Conservation (phyloP, 2,113 vertebrate genomes). For the Columba janthina region DNA sequence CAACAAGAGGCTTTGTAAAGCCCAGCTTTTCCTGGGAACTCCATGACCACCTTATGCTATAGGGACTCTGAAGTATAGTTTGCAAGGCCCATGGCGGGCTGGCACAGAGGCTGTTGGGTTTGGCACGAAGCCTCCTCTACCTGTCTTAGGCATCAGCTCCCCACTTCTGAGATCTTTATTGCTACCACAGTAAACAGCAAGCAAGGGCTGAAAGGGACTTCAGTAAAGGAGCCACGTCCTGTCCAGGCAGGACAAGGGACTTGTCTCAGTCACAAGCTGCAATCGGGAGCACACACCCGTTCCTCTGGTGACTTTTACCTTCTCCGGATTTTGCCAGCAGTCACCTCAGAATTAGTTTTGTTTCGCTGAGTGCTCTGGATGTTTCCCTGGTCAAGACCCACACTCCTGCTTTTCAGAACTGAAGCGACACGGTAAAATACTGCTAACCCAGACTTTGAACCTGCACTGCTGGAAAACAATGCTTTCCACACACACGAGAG, state of each 20-base stretch:
- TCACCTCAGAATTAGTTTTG: neutral
- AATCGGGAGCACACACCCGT: neutral
- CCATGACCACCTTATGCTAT: too few relatives aligned
- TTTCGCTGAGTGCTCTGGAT: constrained; percentile 27
- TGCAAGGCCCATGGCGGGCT: neutral
- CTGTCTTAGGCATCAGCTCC: neutral
- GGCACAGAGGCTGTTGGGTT: constrained; percentile 17
- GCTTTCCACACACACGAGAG: constrained; percentile 56
- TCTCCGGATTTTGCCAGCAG: neutral
- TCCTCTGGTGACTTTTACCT: neutral
- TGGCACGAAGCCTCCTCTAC: constrained; percentile 30
- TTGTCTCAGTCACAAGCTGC: constrained; percentile 5
- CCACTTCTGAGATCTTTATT: constrained; percentile 5
- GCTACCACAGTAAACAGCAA: constrained; percentile 19
- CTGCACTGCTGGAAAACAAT: constrained; percentile 67
- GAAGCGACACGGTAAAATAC: constrained; percentile 69
- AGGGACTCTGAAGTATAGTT: neutral
- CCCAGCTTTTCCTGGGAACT: neutral
- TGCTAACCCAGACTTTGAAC: constrained; percentile 73
- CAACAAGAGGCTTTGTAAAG: neutral
- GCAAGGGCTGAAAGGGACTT: neutral
- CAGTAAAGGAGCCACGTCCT: neutral
- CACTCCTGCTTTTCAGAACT: constrained; percentile 67
- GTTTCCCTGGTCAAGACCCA: constrained; percentile 57
- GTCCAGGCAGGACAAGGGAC: neutral